Conservation (phyloP, 2,113 vertebrate species). For the Formicarius rufipectus region DNA sequence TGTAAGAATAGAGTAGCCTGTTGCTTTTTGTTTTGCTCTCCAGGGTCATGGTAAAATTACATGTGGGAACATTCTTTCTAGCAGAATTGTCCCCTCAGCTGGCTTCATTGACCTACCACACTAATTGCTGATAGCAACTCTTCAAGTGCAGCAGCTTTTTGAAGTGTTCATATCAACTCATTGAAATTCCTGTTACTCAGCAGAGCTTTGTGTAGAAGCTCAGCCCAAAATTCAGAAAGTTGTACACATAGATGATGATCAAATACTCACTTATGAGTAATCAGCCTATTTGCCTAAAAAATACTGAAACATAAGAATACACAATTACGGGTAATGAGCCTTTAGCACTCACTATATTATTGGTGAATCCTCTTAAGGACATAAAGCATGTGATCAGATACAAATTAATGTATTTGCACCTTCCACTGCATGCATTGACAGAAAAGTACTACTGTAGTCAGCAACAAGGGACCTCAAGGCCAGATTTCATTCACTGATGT, state of each 20-base stretch:
- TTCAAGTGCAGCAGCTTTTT: background rate
- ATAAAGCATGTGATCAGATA: background rate
- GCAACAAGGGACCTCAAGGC: background rate
- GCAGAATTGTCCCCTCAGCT: background rate
- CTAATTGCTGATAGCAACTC: background rate
- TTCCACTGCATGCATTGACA: background rate
- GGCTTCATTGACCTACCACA: background rate
- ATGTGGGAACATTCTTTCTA: background rate
- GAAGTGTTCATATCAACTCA: background rate
- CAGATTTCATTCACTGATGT: background rate
- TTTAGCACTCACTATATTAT: background rate
- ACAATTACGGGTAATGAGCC: background rate
- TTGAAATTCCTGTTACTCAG: background rate
- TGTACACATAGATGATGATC: background rate
- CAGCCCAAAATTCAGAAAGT: background rate
- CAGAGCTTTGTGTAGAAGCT: background rate
- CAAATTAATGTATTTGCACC: background rate
- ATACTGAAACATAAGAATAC: background rate
- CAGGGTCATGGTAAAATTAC: background rate
- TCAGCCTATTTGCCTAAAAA: background rate
- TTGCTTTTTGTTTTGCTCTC: background rate
- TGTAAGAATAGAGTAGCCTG: background rate
- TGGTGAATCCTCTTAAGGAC: background rate
- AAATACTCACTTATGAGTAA: background rate
- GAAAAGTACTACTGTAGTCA: background rate